Evolutionary conservation across 2,888 invertebrate species (phyloP).

Genomic region (Drosophila putrida): DNA sequence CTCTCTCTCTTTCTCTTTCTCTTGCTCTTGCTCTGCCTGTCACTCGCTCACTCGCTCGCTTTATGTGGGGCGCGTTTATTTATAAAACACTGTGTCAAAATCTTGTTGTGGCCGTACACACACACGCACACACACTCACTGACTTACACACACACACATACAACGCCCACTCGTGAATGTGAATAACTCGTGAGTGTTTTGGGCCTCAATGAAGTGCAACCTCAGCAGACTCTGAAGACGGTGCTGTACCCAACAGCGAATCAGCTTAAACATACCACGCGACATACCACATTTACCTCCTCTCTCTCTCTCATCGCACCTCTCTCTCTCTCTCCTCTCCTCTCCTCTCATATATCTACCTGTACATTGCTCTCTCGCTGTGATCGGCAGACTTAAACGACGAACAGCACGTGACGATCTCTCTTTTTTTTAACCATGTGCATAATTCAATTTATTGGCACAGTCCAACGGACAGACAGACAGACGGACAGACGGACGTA

Average conservation of each 20-base stretch:
- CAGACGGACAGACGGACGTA: conserved; percentile 4
- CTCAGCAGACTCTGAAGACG: conserved; percentile 47
- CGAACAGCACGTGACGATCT: conserved; percentile 54
- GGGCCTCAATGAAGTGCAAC: conserved; percentile 62
- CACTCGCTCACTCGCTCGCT: conserved; percentile 15
- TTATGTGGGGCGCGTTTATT: conserved; percentile 81
- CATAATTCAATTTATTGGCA: conserved; percentile 49
- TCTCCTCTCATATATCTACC: conserved; percentile 23
- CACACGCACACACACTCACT: conserved; percentile 4
- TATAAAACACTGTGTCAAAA: conserved; percentile 82
- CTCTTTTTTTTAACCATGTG: conserved; percentile 28
- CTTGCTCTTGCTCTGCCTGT: conserved; percentile 1
- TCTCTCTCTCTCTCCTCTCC: background rate
- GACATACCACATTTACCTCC: conserved; percentile 17
- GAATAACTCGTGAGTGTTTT: conserved; percentile 49
- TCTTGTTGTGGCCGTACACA: conserved; percentile 60
- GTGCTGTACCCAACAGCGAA: conserved; percentile 68
- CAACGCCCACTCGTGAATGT: conserved; percentile 55
- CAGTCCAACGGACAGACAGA: conserved; percentile 1
- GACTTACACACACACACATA: conserved; percentile 16
- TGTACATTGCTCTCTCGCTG: conserved; percentile 30
- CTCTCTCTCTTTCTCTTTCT: background rate
- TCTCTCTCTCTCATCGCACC: background rate
- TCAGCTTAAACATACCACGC: conserved; percentile 41
- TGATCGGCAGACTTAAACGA: conserved; percentile 31